Evolutionary conservation across 2,113 vertebrate genomes (phyloP).

Genomic region (Hippocampus zosterae): DNA sequence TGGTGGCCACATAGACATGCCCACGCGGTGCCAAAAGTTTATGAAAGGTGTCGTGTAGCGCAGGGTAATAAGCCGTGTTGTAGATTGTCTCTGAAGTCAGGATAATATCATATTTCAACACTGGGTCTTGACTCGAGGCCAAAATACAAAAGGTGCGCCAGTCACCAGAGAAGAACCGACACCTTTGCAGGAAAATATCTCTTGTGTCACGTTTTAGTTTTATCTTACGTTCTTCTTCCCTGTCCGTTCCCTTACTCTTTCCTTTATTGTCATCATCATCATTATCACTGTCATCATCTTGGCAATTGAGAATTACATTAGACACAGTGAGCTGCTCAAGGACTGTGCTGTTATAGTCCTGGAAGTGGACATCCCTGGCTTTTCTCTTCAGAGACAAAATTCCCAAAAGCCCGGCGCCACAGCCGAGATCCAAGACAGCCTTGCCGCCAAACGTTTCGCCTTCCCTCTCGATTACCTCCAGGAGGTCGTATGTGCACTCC

Average conservation of each 20-base stretch:
- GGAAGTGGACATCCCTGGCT: slow-evolving; percentile 84
- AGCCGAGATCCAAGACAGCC: slow-evolving; percentile 87
- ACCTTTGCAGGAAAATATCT: slow-evolving; percentile 50
- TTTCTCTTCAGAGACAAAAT: slow-evolving; percentile 78
- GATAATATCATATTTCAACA: slow-evolving; percentile 82
- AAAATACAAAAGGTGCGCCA: slow-evolving; percentile 82
- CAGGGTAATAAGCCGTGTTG: slow-evolving; percentile 80
- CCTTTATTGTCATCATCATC: slow-evolving; percentile 34
- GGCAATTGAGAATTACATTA: slow-evolving; percentile 80
- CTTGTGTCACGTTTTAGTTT: slow-evolving; percentile 40
- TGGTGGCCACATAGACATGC: slow-evolving; percentile 83
- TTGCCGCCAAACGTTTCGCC: slow-evolving; percentile 74
- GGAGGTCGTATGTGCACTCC: slow-evolving; percentile 94
- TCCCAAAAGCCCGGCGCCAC: slow-evolving; percentile 88
- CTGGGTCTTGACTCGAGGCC: slow-evolving; percentile 59
- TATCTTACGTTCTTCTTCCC: slow-evolving; percentile 10
- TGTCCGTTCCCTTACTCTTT: slow-evolving; percentile 10
- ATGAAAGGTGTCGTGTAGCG: slow-evolving; percentile 78
- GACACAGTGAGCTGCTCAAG: slow-evolving; percentile 88
- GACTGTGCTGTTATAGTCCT: slow-evolving; percentile 93
- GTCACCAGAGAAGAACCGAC: slow-evolving; percentile 88
- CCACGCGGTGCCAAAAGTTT: slow-evolving; percentile 75
- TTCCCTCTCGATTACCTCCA: slow-evolving; percentile 75
- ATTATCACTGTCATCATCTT: slow-evolving; percentile 45
- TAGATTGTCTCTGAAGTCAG: slow-evolving; percentile 95